These are phyloP conservation scores for Casuarius casuarius DNA, from an alignment of 2,113 vertebrate species.

Conservation along the genomic window DNA sequence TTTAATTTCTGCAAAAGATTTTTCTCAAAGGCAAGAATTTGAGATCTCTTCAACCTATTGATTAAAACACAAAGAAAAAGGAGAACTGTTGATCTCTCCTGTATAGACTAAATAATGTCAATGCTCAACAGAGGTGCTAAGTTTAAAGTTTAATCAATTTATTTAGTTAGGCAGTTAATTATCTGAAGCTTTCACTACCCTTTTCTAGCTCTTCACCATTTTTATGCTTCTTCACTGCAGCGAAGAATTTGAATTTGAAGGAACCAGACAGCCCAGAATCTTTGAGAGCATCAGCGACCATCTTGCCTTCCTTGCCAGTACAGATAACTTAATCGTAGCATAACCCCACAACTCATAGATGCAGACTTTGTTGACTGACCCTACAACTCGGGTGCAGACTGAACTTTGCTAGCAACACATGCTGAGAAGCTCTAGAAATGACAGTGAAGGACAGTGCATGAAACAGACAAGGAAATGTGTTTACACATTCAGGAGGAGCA, in stretches of 20 bases:
- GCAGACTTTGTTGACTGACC: neutral
- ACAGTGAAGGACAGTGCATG: slow-evolving; percentile 61
- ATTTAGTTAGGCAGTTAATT: neutral
- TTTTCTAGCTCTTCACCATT: neutral
- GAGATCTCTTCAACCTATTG: neutral
- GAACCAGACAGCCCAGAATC: neutral
- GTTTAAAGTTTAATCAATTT: neutral
- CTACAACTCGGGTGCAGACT: neutral
- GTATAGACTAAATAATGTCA: neutral
- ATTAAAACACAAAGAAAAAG: neutral
- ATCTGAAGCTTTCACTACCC: neutral
- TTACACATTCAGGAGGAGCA: neutral
- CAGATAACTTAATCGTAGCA: neutral
- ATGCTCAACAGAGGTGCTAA: neutral
- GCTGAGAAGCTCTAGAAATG: slow-evolving; percentile 34
- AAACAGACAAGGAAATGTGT: slow-evolving; percentile 50
- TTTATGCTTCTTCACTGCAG: neutral
- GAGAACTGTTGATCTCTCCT: neutral
- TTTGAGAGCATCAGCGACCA: neutral
- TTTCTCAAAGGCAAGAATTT: neutral
- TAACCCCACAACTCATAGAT: neutral
- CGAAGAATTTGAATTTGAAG: neutral
- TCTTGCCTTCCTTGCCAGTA: neutral
- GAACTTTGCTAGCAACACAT: neutral
- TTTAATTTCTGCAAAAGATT: slow-evolving; percentile 1